A percentile compares a stretch with the other conserved stretches of the same genome.
Conservation (phyloP, 2,113 vertebrate genomes). For the Indicator indicator region DNA sequence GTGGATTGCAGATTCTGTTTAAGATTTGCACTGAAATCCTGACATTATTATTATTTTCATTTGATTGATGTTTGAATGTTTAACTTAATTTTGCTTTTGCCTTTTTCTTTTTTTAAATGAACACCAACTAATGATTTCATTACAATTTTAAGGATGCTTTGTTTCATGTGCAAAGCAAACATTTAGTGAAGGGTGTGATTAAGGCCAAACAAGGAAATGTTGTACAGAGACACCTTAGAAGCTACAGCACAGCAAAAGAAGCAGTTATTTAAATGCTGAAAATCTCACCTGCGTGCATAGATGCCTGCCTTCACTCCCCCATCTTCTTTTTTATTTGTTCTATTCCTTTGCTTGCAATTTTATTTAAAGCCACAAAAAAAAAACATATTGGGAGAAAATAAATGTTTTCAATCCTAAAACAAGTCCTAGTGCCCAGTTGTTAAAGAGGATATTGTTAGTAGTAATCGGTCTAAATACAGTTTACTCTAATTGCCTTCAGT, state of each 20-base stretch:
- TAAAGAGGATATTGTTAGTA: not conserved
- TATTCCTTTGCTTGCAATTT: not conserved
- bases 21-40: not conserved
- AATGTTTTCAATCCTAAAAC: not conserved
- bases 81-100: not conserved
- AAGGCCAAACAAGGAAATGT: slow-evolving; percentile 30
- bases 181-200: not conserved
- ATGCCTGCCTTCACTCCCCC: not conserved
- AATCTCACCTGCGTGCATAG: not conserved
- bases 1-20: not conserved
- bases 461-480: not conserved
- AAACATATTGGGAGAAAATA: not conserved
- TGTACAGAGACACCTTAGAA: slow-evolving; percentile 39
- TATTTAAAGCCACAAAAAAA: not conserved
- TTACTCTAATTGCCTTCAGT: not conserved
- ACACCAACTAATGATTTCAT: slow-evolving; percentile 1
- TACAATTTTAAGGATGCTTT: slow-evolving; percentile 40
- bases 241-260: not conserved
- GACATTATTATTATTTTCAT: slow-evolving; percentile 3
- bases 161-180: slow-evolving; percentile 46
- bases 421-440: not conserved
- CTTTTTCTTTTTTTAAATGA: not conserved
- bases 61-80: slow-evolving; percentile 23
- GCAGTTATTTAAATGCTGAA: not conserved
- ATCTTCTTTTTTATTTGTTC: not conserved